These are phyloP conservation scores for Thunnus albacares DNA, from an alignment of 2,797 vertebrate genomes.

Conservation along the genomic window DNA sequence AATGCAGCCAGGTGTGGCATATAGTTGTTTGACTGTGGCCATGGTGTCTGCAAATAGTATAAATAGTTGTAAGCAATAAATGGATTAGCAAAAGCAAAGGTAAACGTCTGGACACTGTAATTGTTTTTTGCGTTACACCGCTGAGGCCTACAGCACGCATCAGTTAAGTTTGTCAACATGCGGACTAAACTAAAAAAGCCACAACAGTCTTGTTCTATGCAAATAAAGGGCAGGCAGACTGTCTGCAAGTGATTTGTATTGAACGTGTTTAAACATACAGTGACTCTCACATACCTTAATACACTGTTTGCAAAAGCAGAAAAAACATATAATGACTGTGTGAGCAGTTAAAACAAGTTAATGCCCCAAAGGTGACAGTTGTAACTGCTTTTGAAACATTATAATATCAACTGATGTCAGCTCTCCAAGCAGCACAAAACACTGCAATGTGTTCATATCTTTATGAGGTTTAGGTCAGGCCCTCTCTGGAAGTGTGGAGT, in stretches of 20 bases:
- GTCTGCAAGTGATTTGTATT: slow-evolving; percentile 35
- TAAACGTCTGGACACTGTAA: too few relatives aligned
- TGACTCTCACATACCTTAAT: slow-evolving; percentile 23
- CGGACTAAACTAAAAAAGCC: too few relatives aligned
- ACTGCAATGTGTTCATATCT: slow-evolving; percentile 24
- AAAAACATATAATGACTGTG: neutral
- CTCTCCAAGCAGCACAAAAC: slow-evolving; percentile 7
- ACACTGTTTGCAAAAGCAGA: slow-evolving; percentile 31
- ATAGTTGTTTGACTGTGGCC: neutral
- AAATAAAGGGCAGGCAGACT: slow-evolving; percentile 18
- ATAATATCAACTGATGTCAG: slow-evolving; percentile 8
- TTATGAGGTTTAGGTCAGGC: slow-evolving; percentile 13
- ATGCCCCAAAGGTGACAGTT: slow-evolving; percentile 28
- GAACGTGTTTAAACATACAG: slow-evolving; percentile 31
- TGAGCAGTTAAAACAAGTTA: slow-evolving; percentile 9
- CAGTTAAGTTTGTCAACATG: too few relatives aligned
- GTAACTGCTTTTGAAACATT: slow-evolving; percentile 21
- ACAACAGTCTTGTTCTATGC: neutral
- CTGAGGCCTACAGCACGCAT: too few relatives aligned
- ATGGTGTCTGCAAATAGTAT: neutral
- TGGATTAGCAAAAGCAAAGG: too few relatives aligned
- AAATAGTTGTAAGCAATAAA: too few relatives aligned
- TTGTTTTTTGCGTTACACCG: too few relatives aligned
- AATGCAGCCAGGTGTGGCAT: neutral
- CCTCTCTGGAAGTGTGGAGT: slow-evolving; percentile 17